These are phyloP conservation scores for Epicampocera succincta DNA, from an alignment of 2,888 invertebrate species.

Conservation along the genomic window DNA sequence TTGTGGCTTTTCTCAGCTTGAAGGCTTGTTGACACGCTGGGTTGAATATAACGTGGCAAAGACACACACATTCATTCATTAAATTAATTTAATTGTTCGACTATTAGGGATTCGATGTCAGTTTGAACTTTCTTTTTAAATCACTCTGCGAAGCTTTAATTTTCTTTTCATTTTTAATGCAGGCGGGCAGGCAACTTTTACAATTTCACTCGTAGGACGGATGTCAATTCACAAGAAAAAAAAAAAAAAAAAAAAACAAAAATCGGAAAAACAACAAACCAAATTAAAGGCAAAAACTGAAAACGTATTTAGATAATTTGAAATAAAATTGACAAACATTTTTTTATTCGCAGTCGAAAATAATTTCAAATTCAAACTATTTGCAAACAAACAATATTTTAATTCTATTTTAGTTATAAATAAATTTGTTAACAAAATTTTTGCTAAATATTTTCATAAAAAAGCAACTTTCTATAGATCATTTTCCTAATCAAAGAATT, in stretches of 20 bases:
- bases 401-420: too few relatives aligned
- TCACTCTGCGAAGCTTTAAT: not conserved
- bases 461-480: too few relatives aligned
- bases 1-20: conserved; percentile 24
- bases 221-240: conserved; percentile 20
- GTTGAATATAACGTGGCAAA: not conserved
- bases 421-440: too few relatives aligned
- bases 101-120: conserved; percentile 56
- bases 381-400: too few relatives aligned
- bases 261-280: too few relatives aligned
- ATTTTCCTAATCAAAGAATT: too few relatives aligned
- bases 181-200: conserved; percentile 18
- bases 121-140: conserved; percentile 59
- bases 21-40: conserved; percentile 56
- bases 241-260: not conserved
- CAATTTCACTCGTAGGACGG: conserved; percentile 14
- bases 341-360: too few relatives aligned
- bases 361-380: too few relatives aligned
- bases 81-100: conserved; percentile 61
- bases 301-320: too few relatives aligned
- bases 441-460: too few relatives aligned
- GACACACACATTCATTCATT: conserved; percentile 37
- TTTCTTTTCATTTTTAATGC: conserved; percentile 3
- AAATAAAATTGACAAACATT: too few relatives aligned
- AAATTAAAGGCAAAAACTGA: too few relatives aligned